Evolutionary conservation across 2,888 invertebrate genomes (phyloP), one percentile per base, ranked within the genome.

Genomic region (Limenitis arthemis): DNA sequence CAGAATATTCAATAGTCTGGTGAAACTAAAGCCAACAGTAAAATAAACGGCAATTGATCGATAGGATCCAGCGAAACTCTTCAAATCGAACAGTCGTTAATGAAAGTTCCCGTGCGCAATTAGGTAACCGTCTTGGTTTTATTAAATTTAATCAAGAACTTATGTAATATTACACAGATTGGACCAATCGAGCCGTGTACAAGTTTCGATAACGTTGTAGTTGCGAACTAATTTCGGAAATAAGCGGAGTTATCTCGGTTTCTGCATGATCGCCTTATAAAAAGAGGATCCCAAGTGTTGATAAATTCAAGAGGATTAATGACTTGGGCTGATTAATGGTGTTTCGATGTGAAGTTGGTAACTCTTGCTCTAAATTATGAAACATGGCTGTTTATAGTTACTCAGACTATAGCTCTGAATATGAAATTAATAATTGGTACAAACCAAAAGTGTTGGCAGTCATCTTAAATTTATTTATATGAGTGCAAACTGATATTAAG

Each of bases 81-180:
- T 68, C 72, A 71, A 84, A 84, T 84, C 82, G 80, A 85, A 84
- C 78, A 76, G 73, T 80, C 84, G 77, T 83, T 84, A 84, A 81
- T 79, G 79, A 77, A 85, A 85, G 75, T 85, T 80, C 69, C 69
- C 69, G 64, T 66, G 73, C 77, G 79, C 84, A 85, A 84, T 86
- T 86, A 85, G 77, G 76, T 77, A 79, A 77, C 77, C 79, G 73
- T 82, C 85, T 84, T 80, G 79, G 80, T 85, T 86, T 86, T 86
- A 85, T 86, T 85, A 86, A 86, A 85, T 86, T 86, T 86, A 86
- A 86, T 85, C 84, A 85, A 82, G 83, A 85, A 85, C 82, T 86
- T 85, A 75, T 79, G 81, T 76, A 85, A 84, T 85, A 84, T 82
- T 79, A 81, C 82, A 78, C 84, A 83, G 84, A 86, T 85, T 84